Conservation (phyloP, 1,140 invertebrate species). For the Solenopsis fugax region DNA sequence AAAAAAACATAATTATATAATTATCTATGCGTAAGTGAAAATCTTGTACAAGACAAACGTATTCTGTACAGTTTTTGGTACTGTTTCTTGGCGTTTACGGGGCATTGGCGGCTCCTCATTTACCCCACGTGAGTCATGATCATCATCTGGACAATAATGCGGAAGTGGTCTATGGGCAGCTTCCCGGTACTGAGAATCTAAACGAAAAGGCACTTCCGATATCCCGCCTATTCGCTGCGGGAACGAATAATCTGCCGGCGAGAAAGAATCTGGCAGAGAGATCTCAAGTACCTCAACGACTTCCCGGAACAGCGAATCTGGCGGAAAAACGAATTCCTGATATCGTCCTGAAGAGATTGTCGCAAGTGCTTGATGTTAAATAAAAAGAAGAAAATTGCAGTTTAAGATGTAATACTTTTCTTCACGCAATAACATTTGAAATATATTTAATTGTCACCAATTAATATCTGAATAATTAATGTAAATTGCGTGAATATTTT, state of each 20-base stretch:
- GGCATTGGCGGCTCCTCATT: constrained; percentile 51
- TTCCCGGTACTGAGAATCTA: constrained; percentile 77
- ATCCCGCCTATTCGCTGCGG: constrained; percentile 63
- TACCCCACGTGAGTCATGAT: constrained; percentile 37
- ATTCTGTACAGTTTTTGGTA: constrained; percentile 70
- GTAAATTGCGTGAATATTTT: neutral
- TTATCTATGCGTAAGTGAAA: neutral
- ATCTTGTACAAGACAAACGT: neutral
- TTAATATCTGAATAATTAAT: neutral
- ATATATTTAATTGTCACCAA: neutral
- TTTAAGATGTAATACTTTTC: neutral
- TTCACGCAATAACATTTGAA: constrained; percentile 4
- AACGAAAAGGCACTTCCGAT: constrained; percentile 79
- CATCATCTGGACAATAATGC: constrained; percentile 75
- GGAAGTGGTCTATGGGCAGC: constrained; percentile 67
- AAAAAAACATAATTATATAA: neutral
- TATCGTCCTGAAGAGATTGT: constrained; percentile 42
- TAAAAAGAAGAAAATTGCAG: constrained; percentile 1
- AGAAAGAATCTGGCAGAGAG: constrained; percentile 76
- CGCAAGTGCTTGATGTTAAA: neutral
- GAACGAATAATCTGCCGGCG: constrained; percentile 54
- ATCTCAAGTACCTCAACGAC: constrained; percentile 57
- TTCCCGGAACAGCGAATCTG: constrained; percentile 73
- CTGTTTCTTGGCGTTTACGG: constrained; percentile 70
- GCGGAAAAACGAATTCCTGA: constrained; percentile 76